Percentiles rank a stretch among this genome's conserved stretches.
Evolutionary conservation across 2,888 invertebrate species (phyloP).

Genomic region (Perizoma flavofasciatum): DNA sequence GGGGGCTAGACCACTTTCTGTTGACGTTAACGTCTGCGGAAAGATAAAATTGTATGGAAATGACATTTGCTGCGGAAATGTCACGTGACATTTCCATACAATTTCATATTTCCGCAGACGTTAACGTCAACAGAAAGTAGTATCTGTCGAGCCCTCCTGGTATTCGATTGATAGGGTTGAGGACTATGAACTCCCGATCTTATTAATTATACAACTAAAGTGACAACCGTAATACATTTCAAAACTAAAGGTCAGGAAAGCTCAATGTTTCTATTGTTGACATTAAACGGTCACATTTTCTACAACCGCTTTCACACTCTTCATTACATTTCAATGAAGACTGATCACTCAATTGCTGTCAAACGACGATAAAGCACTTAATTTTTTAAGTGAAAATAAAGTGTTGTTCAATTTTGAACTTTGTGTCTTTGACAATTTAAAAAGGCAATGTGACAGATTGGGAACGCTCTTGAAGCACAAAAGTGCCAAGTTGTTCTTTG

Average conservation of each 20-base stretch:
- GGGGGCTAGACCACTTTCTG: no score
- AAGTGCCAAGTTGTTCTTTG: slow-evolving; percentile 22
- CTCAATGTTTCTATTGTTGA: slow-evolving; percentile 9
- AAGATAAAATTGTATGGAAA: no score
- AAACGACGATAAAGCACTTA: slow-evolving; percentile 57
- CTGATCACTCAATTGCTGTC: slow-evolving; percentile 59
- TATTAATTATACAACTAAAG: no score
- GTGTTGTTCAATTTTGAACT: neutral
- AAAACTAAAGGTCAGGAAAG: slow-evolving; percentile 19
- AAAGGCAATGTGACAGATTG: slow-evolving; percentile 15
- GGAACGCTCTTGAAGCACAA: slow-evolving; percentile 20
- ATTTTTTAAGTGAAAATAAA: slow-evolving; percentile 43
- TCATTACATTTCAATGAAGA: slow-evolving; percentile 45
- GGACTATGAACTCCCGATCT: no score
- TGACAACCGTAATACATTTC: slow-evolving; percentile 17
- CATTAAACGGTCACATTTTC: slow-evolving; percentile 49
- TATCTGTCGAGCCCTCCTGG: no score
- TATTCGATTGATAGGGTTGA: neutral
- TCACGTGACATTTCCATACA: no score
- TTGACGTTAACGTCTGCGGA: no score
- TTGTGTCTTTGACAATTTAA: neutral
- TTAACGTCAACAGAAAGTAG: no score
- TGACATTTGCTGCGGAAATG: no score
- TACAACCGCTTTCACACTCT: slow-evolving; percentile 45
- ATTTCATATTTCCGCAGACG: no score